Conservation (phyloP, 2,888 invertebrate species). For the Trachelus iudaicus region DNA sequence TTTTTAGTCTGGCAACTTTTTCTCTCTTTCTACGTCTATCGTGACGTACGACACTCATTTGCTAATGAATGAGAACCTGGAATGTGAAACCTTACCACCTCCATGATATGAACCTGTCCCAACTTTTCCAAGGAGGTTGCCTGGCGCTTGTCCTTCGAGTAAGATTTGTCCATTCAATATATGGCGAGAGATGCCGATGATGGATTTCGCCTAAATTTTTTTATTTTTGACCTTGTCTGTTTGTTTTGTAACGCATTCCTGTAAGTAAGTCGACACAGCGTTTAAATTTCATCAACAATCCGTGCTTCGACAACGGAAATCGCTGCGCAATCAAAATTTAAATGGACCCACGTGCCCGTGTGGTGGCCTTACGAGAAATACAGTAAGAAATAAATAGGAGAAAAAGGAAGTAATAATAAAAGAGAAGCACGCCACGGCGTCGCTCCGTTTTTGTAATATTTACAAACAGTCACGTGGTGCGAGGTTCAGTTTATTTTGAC, state of each 20-base stretch:
- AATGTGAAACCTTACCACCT: constrained; percentile 32
- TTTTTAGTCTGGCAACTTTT: neutral
- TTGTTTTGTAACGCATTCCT: neutral
- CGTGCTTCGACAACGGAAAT: neutral
- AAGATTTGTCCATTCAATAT: neutral
- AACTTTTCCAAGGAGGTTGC: constrained; percentile 33
- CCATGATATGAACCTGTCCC: constrained; percentile 43
- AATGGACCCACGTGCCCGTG: neutral
- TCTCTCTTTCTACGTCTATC: neutral
- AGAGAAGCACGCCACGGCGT: neutral
- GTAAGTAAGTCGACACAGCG: neutral
- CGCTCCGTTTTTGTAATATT: neutral
- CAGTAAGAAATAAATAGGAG: neutral
- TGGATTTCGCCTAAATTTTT: neutral
- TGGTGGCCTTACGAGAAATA: neutral
- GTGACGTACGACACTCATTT: neutral
- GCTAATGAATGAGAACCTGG: constrained; percentile 39
- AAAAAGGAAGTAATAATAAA: neutral
- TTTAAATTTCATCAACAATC: neutral
- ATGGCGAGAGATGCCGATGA: neutral
- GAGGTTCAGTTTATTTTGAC: neutral
- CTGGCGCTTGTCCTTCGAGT: constrained; percentile 26
- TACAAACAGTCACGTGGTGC: constrained; percentile 1
- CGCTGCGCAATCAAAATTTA: neutral
- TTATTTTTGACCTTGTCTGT: neutral